These are phyloP conservation scores for Echinops telfairi DNA, from an alignment of 2,113 vertebrate genomes.

Conservation along the genomic window DNA sequence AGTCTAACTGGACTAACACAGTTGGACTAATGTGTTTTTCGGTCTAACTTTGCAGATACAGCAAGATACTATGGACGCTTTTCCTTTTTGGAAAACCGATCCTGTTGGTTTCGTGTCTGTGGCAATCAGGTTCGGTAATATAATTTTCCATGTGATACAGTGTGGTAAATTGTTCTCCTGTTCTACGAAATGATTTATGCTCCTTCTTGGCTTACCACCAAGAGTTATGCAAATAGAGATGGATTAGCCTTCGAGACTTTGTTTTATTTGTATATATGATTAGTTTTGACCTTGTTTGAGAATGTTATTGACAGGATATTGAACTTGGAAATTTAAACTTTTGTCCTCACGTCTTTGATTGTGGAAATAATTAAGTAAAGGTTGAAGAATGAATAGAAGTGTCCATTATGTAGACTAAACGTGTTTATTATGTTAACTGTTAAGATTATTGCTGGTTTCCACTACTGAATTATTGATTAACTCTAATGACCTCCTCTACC, in stretches of 20 bases:
- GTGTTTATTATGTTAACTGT: slow-evolving; percentile 51
- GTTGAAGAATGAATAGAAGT: slow-evolving; percentile 52
- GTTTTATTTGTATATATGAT: slow-evolving; percentile 37
- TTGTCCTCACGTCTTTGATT: slow-evolving; percentile 48
- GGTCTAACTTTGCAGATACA: not conserved
- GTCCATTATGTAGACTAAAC: not conserved
- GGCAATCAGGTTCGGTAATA: slow-evolving; percentile 24
- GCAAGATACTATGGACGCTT: not conserved
- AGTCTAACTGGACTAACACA: not conserved
- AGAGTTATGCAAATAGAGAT: slow-evolving; percentile 28
- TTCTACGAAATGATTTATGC: slow-evolving; percentile 53
- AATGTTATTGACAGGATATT: slow-evolving; percentile 35
- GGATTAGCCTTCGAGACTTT: slow-evolving; percentile 7
- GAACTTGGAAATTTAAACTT: slow-evolving; percentile 48
- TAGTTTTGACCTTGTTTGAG: slow-evolving; percentile 20
- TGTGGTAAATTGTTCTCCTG: not conserved
- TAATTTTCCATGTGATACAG: slow-evolving; percentile 7
- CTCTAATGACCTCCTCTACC: not conserved
- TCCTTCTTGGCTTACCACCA: slow-evolving; percentile 22
- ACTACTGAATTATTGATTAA: slow-evolving; percentile 75
- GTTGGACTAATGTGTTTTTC: not conserved
- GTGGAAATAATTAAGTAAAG: slow-evolving; percentile 27
- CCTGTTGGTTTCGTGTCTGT: slow-evolving; percentile 21
- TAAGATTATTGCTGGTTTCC: slow-evolving; percentile 71
- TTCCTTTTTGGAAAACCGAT: slow-evolving; percentile 31